Base-by-base conservation (phyloP, 2,888 invertebrate species). In the Macropis europaea region DNA sequence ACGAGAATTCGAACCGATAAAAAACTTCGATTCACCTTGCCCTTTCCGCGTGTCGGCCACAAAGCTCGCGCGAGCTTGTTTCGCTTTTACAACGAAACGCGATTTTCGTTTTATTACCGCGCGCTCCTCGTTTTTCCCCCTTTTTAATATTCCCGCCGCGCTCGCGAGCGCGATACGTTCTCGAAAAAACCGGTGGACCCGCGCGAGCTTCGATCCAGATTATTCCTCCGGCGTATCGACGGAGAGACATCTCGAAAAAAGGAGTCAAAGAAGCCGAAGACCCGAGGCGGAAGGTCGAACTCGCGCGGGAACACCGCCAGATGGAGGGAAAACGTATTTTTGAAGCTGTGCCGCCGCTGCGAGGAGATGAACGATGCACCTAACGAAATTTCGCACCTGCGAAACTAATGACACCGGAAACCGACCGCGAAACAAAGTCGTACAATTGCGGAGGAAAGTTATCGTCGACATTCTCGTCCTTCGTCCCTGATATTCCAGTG, bases 321-420 rank as follows among this genome's bases (percentile, higher is more conserved):
- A 19, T n/a, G 3, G 22, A 36, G n/a, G 42, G 28, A 32, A 67
- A 60, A 68, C 60, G 53, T 66, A 66, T 66, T 28, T 59, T 43
- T 38, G 52, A 36, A 26, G 13, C 6, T 28, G 5, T 7, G 6
- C 2, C 30, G 7, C 6, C 13, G 22, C 11, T 1, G 22, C 2
- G 30, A 17, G 9, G 24, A 6, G 19, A 15, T 40, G 40, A 5
- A 0, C 7, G 3, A 5, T 13, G 32, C 13, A n/a, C n/a, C n/a
- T n/a, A n/a, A n/a, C n/a, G 62, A 71, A 71, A 71, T 66, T 47
- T 72, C 24, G 17, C 57, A 47, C 47, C 57, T 72, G 34, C 47
- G 56, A 72, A 57, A 72, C 72, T 71, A 71, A 72, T 72, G 62
- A 72, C 62, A 71, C 71, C 71, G 72, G 72, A 72, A 53, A 52